Percentiles rank a stretch among this genome's conserved stretches.
These are phyloP conservation scores for Camponotus fellah DNA, from an alignment of 2,888 invertebrate species.

Conservation along the genomic window DNA sequence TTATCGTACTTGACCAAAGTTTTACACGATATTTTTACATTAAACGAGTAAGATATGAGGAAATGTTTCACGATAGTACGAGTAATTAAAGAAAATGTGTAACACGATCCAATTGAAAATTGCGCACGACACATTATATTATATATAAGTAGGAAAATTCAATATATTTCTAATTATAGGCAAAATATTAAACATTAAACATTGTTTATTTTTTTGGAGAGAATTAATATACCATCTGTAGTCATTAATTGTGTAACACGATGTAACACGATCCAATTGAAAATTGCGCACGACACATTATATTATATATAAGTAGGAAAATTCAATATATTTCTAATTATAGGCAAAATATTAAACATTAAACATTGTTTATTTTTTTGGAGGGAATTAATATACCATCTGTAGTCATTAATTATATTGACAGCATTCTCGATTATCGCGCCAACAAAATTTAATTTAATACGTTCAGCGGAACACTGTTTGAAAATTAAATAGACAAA, in stretches of 20 bases:
- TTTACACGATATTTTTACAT: slow-evolving; percentile 44
- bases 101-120: not conserved
- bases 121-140: not conserved
- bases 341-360: slow-evolving; percentile 7
- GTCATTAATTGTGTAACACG: no score
- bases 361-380: not conserved
- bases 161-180: not conserved
- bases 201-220: not conserved
- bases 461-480: not conserved
- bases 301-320: not conserved
- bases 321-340: not conserved
- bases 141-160: not conserved
- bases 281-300: not conserved
- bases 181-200: slow-evolving; percentile 12
- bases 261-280: not conserved
- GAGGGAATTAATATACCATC: not conserved
- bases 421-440: not conserved
- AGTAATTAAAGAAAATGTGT: not conserved
- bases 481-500: slow-evolving; percentile 32
- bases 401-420: slow-evolving; percentile 18
- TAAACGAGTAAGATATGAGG: not conserved
- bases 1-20: not conserved
- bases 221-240: slow-evolving; percentile 1
- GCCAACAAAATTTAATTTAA: not conserved
- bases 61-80: slow-evolving; percentile 4